Evolutionary conservation across 1,140 invertebrate species (phyloP).

Genomic region (Pseudomyrmex gracilis): DNA sequence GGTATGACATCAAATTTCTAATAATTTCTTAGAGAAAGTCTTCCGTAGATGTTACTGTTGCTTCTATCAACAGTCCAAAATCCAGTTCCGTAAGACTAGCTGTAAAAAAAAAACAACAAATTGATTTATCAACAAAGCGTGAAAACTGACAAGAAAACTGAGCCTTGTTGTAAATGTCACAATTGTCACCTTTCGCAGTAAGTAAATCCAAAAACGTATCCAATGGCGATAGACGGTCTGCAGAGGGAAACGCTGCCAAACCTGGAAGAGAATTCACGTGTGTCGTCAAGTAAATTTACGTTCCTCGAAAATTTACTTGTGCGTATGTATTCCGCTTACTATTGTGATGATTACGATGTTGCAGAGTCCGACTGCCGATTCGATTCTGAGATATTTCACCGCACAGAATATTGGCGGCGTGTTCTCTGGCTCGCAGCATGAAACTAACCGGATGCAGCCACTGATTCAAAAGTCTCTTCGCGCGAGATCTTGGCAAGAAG

Average conservation of each 20-base stretch:
- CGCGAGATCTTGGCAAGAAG: slow-evolving; percentile 90
- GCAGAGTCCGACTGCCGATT: slow-evolving; percentile 74
- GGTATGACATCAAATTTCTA: neutral
- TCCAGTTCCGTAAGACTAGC: slow-evolving; percentile 93
- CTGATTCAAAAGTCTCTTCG: slow-evolving; percentile 90
- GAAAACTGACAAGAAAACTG: slow-evolving; percentile 17
- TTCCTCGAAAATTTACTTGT: neutral
- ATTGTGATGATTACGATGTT: slow-evolving; percentile 82
- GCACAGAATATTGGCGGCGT: slow-evolving; percentile 91
- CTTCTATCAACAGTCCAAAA: slow-evolving; percentile 93
- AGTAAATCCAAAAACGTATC: slow-evolving; percentile 94
- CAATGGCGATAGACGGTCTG: slow-evolving; percentile 91
- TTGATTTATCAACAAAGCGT: neutral
- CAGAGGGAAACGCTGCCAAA: slow-evolving; percentile 89
- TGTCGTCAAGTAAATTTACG: neutral
- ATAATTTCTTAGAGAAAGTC: slow-evolving; percentile 82
- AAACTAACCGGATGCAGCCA: slow-evolving; percentile 92
- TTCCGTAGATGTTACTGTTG: slow-evolving; percentile 89
- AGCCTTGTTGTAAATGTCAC: neutral
- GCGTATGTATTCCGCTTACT: slow-evolving; percentile 69
- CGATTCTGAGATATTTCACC: slow-evolving; percentile 86
- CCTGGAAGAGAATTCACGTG: slow-evolving; percentile 83
- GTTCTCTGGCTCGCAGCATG: slow-evolving; percentile 91
- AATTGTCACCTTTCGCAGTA: slow-evolving; percentile 89
- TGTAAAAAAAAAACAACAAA: slow-evolving; percentile 80